A percentile compares a stretch with the other conserved stretches of the same genome.
These are phyloP conservation scores for Melinaea menophilus DNA, from an alignment of 2,888 invertebrate genomes.

Conservation along the genomic window DNA sequence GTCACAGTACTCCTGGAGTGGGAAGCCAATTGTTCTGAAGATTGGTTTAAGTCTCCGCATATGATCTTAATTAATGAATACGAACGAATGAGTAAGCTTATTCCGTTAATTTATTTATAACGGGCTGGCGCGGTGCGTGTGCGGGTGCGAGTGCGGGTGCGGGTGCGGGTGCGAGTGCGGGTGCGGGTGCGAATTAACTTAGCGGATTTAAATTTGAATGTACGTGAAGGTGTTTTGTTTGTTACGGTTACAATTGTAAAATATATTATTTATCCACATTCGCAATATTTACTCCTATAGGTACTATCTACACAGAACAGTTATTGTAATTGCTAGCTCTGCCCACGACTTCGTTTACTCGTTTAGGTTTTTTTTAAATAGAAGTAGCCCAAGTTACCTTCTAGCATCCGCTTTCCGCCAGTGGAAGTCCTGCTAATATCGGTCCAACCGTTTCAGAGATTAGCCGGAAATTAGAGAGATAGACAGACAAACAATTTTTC, in stretches of 20 bases:
- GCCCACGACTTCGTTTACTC: too few relatives aligned
- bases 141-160: too few relatives aligned
- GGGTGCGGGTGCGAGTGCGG: slow-evolving; percentile 15
- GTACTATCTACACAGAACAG: too few relatives aligned
- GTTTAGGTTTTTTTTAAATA: too few relatives aligned
- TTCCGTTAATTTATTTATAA: slow-evolving; percentile 72
- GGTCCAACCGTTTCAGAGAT: too few relatives aligned
- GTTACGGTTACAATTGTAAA: background rate
- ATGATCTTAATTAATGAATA: slow-evolving; percentile 77
- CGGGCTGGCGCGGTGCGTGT: slow-evolving; percentile 15
- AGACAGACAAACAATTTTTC: too few relatives aligned
- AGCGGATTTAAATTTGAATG: slow-evolving; percentile 11
- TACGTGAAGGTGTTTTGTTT: slow-evolving; percentile 5
- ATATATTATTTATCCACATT: background rate
- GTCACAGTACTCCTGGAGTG: slow-evolving; percentile 47
- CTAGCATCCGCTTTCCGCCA: too few relatives aligned
- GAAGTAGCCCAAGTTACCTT: too few relatives aligned
- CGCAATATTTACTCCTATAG: background rate
- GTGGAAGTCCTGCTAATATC: too few relatives aligned
- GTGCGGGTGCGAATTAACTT: slow-evolving; percentile 24
- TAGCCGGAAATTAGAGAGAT: too few relatives aligned
- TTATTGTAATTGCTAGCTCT: too few relatives aligned
- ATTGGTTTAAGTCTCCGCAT: slow-evolving; percentile 75
- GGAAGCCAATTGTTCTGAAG: slow-evolving; percentile 74
- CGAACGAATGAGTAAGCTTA: slow-evolving; percentile 74